Evolutionary conservation across 2,113 vertebrate species (phyloP), one percentile per base, ranked within the genome.

Genomic region (Ramphastos sulfuratus): DNA sequence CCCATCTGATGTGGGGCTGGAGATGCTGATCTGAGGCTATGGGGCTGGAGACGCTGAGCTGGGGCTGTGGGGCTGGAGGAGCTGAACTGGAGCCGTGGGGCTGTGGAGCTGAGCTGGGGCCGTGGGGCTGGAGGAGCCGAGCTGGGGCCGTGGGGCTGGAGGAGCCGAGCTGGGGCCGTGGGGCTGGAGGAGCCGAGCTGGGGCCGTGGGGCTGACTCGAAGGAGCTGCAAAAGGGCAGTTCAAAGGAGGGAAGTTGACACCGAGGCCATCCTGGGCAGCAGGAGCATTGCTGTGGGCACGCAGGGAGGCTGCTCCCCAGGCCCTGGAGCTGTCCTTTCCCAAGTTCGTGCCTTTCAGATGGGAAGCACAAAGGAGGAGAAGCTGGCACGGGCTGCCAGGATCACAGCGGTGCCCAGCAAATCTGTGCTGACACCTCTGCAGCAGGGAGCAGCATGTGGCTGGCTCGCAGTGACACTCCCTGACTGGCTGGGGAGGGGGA

Each of bases 401-500:
- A 84, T 94, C 86, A 46, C 24, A 71, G 91, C 89, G 2, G 59
- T 79, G 86, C 91, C 95, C 39, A 17, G 86, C 91, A 94, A 79
- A 93, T 94, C 74, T 12, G 12, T 65, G 55, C 93, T 92, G 94
- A 94, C 94, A 82, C 20, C 71, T 75, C 89, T 89, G 89, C 66
- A 55, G 87, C 12, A 15, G 92, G 87, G 71, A 82, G 35, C 94
- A 91, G 92, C 91, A 35, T 93, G 94, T 25, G 91, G 86, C 94
- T 93, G 94, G 77, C 90, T 82, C 35, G 21, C 56, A 44, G 52
- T 86, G 86, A 21, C 66, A 9, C 86, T 93, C 70, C 90, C 77
- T 63, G 63, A 83, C 86, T 54, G 79, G 77, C 76, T 58, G 89
- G 92, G 94, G 94, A 95, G 94, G 92, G 92, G 84, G 60, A 14